These are phyloP conservation scores for Pterocles burchelli DNA, from an alignment of 2,113 vertebrate species.

Conservation along the genomic window DNA sequence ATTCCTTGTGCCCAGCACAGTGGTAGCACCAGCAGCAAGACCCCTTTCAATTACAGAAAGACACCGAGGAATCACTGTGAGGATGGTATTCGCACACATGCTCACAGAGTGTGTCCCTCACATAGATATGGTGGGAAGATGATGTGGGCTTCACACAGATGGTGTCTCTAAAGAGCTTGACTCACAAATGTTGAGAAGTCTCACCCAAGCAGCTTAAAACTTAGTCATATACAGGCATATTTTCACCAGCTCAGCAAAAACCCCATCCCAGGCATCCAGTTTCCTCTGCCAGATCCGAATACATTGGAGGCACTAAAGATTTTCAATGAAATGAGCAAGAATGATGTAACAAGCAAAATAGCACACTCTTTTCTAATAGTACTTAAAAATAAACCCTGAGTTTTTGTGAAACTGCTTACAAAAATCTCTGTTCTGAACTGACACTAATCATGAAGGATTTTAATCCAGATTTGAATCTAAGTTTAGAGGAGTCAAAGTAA, in stretches of 20 bases:
- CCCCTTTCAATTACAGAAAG: background rate
- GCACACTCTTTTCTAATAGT: background rate
- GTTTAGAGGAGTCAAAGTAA: background rate
- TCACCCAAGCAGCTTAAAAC: background rate
- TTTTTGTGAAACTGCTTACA: background rate
- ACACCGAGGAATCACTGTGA: fast-evolving
- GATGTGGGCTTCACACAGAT: background rate
- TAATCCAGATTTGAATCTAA: background rate
- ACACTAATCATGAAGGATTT: background rate
- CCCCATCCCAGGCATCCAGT: background rate
- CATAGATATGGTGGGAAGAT: background rate
- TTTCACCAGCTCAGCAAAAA: background rate
- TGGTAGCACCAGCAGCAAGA: background rate
- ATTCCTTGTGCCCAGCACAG: background rate
- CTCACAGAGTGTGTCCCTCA: background rate
- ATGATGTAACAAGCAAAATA: background rate
- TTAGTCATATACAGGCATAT: background rate
- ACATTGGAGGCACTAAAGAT: background rate
- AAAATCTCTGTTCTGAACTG: background rate
- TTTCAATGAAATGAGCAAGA: background rate
- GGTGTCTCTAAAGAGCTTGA: background rate
- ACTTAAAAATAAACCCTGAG: fast-evolving
- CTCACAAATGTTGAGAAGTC: background rate
- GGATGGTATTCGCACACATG: fast-evolving
- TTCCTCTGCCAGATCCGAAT: background rate